Percentiles rank a stretch among this genome's conserved stretches.
These are phyloP conservation scores for Plagodis dolabraria DNA, from an alignment of 2,888 invertebrate genomes.

Conservation along the genomic window DNA sequence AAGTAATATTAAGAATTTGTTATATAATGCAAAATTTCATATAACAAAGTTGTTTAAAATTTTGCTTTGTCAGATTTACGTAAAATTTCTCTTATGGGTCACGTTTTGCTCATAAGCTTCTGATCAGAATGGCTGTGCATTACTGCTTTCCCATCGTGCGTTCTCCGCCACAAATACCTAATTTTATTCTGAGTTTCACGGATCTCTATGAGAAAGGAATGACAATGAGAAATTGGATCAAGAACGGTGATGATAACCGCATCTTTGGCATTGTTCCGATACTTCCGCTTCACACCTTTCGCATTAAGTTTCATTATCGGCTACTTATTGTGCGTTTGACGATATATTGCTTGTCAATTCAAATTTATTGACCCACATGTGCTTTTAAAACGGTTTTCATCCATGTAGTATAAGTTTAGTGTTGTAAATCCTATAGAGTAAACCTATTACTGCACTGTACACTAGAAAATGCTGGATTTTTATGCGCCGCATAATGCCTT, in stretches of 20 bases:
- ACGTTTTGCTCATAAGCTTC: slow-evolving; percentile 21
- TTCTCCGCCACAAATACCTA: slow-evolving; percentile 40
- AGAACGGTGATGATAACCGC: slow-evolving; percentile 38
- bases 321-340: slow-evolving; percentile 13
- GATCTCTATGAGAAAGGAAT: slow-evolving; percentile 46
- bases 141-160: slow-evolving; percentile 25
- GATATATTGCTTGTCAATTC: slow-evolving; percentile 5
- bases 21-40: too few relatives aligned
- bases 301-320: slow-evolving; percentile 12
- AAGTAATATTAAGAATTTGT: too few relatives aligned
- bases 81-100: slow-evolving; percentile 11
- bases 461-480: too few relatives aligned
- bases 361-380: slow-evolving; percentile 11
- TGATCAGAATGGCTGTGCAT: slow-evolving; percentile 7
- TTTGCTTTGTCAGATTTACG: background rate
- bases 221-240: slow-evolving; percentile 58
- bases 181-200: slow-evolving; percentile 42
- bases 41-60: too few relatives aligned
- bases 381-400: background rate
- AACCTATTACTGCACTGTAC: too few relatives aligned
- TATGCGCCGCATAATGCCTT: too few relatives aligned
- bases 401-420: too few relatives aligned
- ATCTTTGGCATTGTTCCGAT: slow-evolving; percentile 44
- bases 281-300: slow-evolving; percentile 44
- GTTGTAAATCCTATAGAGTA: too few relatives aligned